Evolutionary conservation across 1,140 invertebrate genomes (phyloP).

Genomic region (Sesamia nonagrioides): DNA sequence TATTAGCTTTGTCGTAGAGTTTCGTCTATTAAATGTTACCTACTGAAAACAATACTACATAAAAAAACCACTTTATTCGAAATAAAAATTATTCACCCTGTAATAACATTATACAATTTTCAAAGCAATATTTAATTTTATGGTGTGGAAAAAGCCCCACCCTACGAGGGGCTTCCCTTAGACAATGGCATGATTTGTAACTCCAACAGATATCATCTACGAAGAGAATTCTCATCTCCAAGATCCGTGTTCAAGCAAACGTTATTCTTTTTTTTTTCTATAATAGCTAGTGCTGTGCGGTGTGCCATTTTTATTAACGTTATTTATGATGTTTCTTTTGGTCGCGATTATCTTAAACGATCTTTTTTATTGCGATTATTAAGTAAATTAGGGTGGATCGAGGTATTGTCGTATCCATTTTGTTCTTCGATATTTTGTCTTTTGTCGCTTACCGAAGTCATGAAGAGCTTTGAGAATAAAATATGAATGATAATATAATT

Average conservation of each 20-base stretch:
- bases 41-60: slow-evolving; percentile 22
- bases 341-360: slow-evolving; percentile 62
- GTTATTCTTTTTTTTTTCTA: slow-evolving; percentile 62
- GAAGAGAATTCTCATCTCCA: slow-evolving; percentile 70
- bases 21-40: too few species aligned
- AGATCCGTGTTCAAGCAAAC: slow-evolving; percentile 57
- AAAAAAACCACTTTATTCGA: slow-evolving; percentile 4
- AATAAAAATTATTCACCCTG: slow-evolving; percentile 44
- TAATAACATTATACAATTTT: slow-evolving; percentile 78
- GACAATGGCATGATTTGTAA: slow-evolving; percentile 83
- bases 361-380: slow-evolving; percentile 50
- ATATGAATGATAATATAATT: too few species aligned
- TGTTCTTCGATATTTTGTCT: slow-evolving; percentile 7
- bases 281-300: slow-evolving; percentile 50
- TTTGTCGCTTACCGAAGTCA: background rate
- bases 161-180: slow-evolving; percentile 60
- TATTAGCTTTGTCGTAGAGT: background rate
- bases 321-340: slow-evolving; percentile 66
- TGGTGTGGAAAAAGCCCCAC: slow-evolving; percentile 78
- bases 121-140: slow-evolving; percentile 81
- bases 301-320: slow-evolving; percentile 68
- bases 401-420: slow-evolving; percentile 4
- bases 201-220: slow-evolving; percentile 71
- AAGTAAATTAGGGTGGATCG: slow-evolving; percentile 44
- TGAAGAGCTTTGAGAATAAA: too few species aligned